Evolutionary conservation across 2,797 vertebrate genomes (phyloP), one percentile per base, ranked within the genome.

Genomic region (Tadarida brasiliensis): DNA sequence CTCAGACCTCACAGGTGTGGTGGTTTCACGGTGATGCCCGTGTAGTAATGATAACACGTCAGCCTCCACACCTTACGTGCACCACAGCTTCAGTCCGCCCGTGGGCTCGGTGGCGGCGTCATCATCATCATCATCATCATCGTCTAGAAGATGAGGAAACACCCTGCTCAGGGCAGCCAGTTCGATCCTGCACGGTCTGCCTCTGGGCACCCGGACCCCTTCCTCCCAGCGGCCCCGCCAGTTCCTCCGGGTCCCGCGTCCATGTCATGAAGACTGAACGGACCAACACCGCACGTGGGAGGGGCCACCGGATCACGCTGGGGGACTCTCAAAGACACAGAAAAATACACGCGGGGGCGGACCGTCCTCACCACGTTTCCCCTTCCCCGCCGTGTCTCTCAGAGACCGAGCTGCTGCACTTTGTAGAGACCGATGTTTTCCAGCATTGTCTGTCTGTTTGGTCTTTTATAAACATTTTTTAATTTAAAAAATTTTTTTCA

Each of bases 341-440:
- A 8, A 59, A 28, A 68, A 54, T 0, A 30, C 2, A 4, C 17
- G 2, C 51, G 65, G 30, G 1, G 24, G 51, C 19, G 44, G n/a
- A 84, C 17, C 30, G 44, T 39, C 94, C 56, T 19, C 33, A 19
- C 5, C 5, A 3, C 24, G 61, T 30, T 24, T 73, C 30, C 35
- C 17, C 78, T 87, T 87, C 94, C 78, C 94, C 90, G 82, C 67
- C 1, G 0, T 74, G 87, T 86, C 35, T 88, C 71, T 87, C 61
- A 67, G 91, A 73, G 61, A 94, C 56, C 78, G 92, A 11, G 74
- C 94, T 80, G 63, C 24, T 88, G 63, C 33, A 95, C 51, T 96
- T 94, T 73, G 49, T 68, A 57, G 82, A 71, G 59, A 94, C 11
- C 76, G 81, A 39, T 74, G 44, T 20, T 93, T 93, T 87, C 87